A percentile compares a stretch with the other conserved stretches of the same genome.
Evolutionary conservation across 2,113 vertebrate species (phyloP).

Genomic region (Plecotus auritus): DNA sequence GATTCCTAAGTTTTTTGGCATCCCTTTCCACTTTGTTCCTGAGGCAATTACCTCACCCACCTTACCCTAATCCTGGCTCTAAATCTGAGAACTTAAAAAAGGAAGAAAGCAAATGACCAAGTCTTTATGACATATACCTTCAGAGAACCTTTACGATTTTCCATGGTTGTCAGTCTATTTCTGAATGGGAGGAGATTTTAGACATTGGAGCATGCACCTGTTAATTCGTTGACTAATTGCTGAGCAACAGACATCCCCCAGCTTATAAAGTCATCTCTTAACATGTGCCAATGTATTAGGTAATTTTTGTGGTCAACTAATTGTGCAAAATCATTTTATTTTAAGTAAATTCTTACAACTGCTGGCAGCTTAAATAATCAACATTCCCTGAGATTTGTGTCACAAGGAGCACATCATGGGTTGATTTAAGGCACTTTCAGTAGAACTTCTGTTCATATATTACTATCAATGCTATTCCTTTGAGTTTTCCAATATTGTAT

Average conservation of each 20-base stretch:
- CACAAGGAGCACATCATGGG: background rate
- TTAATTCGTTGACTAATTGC: conserved; percentile 14
- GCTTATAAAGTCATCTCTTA: background rate
- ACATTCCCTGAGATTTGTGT: background rate
- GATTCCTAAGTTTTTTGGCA: background rate
- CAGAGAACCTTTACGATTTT: background rate
- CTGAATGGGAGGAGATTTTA: background rate
- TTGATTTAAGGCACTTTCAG: conserved; percentile 40
- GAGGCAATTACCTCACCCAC: background rate
- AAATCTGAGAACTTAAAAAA: background rate
- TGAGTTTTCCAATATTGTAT: background rate
- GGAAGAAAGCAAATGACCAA: background rate
- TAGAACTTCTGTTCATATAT: background rate
- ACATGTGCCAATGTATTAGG: background rate
- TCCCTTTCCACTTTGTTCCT: background rate
- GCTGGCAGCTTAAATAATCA: background rate
- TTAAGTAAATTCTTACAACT: conserved; percentile 39
- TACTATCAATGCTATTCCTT: background rate
- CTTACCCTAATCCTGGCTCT: background rate
- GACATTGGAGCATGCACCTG: background rate
- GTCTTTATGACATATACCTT: background rate
- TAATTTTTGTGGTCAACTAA: background rate
- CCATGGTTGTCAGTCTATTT: background rate
- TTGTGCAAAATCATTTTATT: conserved; percentile 53
- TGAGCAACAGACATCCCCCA: background rate